These are phyloP conservation scores for Venustoraphidia nigricollis DNA, from an alignment of 2,888 invertebrate species.

Conservation along the genomic window DNA sequence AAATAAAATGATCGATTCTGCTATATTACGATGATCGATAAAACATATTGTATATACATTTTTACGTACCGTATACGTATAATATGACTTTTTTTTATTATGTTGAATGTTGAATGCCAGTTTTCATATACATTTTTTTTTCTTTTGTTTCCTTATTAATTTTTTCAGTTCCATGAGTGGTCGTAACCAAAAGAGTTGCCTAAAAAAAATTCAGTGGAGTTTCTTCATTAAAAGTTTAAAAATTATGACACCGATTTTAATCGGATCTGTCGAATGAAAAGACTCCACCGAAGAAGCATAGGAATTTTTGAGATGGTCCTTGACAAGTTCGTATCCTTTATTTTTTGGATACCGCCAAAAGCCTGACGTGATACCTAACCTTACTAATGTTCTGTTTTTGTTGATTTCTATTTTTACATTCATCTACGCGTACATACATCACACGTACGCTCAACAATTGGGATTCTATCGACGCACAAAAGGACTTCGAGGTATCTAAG, in stretches of 20 bases:
- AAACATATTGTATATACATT: conserved; percentile 8
- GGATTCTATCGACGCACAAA: conserved; percentile 43
- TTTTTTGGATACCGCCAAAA: conserved; percentile 16
- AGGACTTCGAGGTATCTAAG: conserved; percentile 71
- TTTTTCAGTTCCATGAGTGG: conserved; percentile 23
- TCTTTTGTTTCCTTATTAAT: conserved; percentile 19
- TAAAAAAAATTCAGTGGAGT: conserved; percentile 11
- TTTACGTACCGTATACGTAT: conserved; percentile 8
- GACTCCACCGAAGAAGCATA: conserved; percentile 31
- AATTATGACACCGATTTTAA: not conserved
- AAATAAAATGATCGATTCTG: no score
- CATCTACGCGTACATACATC: conserved; percentile 42
- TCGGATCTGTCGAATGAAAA: not conserved
- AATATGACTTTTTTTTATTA: not conserved
- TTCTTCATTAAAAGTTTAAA: conserved; percentile 13
- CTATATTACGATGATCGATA: no score
- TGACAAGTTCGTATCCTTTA: conserved; percentile 29
- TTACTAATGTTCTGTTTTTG: conserved; percentile 48
- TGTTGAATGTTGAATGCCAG: conserved; percentile 27
- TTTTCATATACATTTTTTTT: conserved; percentile 19
- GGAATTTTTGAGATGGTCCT: conserved; percentile 93
- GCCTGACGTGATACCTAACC: conserved; percentile 7
- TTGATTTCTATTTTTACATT: conserved; percentile 42
- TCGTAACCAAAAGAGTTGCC: conserved; percentile 16
- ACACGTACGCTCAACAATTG: conserved; percentile 46